Evolutionary conservation across 2,113 vertebrate species (phyloP).

Genomic region (Aepyceros melampus): DNA sequence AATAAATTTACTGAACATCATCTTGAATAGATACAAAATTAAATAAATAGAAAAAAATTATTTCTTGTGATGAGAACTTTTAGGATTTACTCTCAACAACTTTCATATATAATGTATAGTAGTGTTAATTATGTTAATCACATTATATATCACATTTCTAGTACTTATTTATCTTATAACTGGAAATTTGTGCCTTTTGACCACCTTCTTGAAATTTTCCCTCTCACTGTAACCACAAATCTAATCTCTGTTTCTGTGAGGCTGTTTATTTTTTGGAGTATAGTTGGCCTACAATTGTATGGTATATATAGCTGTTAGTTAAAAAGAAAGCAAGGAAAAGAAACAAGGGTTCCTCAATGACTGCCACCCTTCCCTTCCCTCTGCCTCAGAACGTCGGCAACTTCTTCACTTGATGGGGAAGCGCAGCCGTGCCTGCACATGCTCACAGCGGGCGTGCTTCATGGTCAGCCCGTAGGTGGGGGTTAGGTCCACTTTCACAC

Average conservation of each 20-base stretch:
- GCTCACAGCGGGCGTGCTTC: slow-evolving; percentile 83
- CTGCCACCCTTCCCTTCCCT: no score
- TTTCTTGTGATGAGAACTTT: not conserved
- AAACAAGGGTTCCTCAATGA: not conserved
- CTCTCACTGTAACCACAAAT: not conserved
- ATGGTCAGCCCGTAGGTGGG: slow-evolving; percentile 88
- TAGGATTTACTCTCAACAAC: not conserved
- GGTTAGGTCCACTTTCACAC: slow-evolving; percentile 83
- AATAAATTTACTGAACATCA: not conserved
- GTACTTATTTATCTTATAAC: not conserved
- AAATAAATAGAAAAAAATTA: not conserved
- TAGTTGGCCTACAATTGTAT: not conserved
- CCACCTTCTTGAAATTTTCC: not conserved
- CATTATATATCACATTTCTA: not conserved
- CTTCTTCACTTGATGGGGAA: not conserved
- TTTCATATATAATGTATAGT: not conserved
- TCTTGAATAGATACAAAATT: not conserved
- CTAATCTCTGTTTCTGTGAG: not conserved
- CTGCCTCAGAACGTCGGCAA: not conserved
- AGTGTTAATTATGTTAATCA: not conserved
- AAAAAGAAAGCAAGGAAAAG: not conserved
- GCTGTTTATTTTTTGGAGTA: not conserved
- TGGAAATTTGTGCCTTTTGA: not conserved
- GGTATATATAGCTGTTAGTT: not conserved
- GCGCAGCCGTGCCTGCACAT: slow-evolving; percentile 70